Evolutionary conservation across 2,113 vertebrate species (phyloP), one percentile per base, ranked within the genome.

Genomic region (Noturus placidus): DNA sequence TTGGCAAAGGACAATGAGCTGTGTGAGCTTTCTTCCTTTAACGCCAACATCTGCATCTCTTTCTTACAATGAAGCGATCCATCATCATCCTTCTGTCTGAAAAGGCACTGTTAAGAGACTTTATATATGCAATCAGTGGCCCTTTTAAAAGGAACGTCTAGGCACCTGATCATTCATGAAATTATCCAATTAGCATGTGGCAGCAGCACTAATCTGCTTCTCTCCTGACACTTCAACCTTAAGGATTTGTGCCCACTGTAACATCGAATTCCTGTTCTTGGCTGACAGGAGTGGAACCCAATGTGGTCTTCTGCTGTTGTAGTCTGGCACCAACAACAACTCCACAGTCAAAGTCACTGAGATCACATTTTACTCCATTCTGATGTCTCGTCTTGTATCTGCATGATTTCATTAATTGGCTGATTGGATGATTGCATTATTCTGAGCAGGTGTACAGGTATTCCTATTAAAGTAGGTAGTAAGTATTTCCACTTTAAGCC

Each of bases 61-160:
- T 84, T 56, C 35, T 65, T 38, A 56, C 67, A 25, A 46, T 27
- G 22, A 70, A 85, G 69, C 54, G 1, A 76, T 72, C 33, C 30
- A 38, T 86, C 38, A 61, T 86, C 54, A 77, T 61, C 27, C 50
- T 17, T 78, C 42, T 79, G 57, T 50, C 57, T 30, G 57, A 61
- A 77, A 63, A 52, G n/a, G 25, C 46, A 4, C 35, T n/a, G 3
- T 63, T 50, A 59, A 30, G 14, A 19, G 4, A 33, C 54, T 82
- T 25, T 69, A 50, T 20, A 42, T 57, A 57, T 57, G 52, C 82
- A 59, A 38, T 59, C 20, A 59, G 20, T 14, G 11, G 20, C 15
- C 20, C 25, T 10, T 59, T 81, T 80, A 33, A 56, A 33, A 57
- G 54, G 11, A 35, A 38, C 78, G 25, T 0, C 79, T 38, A 1